Evolutionary conservation across 2,888 invertebrate species (phyloP), one percentile per base, ranked within the genome.

Genomic region (Meiosimyza decipiens): DNA sequence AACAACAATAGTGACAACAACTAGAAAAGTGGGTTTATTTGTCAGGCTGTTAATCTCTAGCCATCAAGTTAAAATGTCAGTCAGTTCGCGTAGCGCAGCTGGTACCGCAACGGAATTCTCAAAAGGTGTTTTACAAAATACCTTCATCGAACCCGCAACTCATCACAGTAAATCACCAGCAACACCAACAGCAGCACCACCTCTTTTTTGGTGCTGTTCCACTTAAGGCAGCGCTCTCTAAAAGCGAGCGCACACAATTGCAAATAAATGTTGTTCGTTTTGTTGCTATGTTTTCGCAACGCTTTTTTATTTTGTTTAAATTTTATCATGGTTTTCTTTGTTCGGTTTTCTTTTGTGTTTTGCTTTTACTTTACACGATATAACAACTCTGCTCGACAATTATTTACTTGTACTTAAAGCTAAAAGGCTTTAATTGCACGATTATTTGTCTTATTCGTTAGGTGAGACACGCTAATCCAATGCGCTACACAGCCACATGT

Each of bases 401-500:
- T 84, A 83, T 84, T 83, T 84, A 83, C 78, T 78, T 78, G 80
- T 81, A 82, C 83, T 83, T 82, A 80, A 82, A 82, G 83, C 83
- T 84, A 82, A 84, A 84, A 81, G 84, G 82, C 82, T 84, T 84
- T 83, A 83, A 83, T 83, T 84, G 82, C 81, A 80, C 82, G 81
- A 84, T 83, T 84, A 84, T 84, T 85, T 84, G 84, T 82, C 84
- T 83, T 83, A 83, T 82, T 84, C 81, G 80, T 82, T 82, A 80
- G 80, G 81, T 80, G 80, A 82, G 81, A 83, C 83, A 84, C 82
- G 81, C 83, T 82, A 83, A 83, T 83, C 82, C 79, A 79, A 79
- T 67, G 64, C 55, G 64, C 18, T 54, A 12, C n/a, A 55, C 6
- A 40, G n/a, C 28, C 9, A 50, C 50, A 51, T 40, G 40, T 40